These are phyloP conservation scores for Drosophila meridionalis DNA, from an alignment of 2,888 invertebrate genomes.

Conservation along the genomic window DNA sequence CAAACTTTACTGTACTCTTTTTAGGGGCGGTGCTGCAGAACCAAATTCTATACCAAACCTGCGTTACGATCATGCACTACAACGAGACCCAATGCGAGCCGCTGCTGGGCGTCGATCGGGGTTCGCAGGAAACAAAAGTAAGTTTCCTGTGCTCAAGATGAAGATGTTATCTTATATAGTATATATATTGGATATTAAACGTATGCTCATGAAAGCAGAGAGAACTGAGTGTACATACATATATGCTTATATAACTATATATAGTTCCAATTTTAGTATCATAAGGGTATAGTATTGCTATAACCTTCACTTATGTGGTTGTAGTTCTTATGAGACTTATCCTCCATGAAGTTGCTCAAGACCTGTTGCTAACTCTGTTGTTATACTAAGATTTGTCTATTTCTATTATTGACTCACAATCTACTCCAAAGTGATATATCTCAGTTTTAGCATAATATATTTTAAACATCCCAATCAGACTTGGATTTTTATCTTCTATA, in stretches of 20 bases:
- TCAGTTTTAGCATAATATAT: neutral
- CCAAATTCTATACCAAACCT: slow-evolving; percentile 89
- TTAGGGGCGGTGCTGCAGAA: slow-evolving; percentile 87
- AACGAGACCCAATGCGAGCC: slow-evolving; percentile 87
- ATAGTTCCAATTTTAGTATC: neutral
- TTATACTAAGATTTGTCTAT: neutral
- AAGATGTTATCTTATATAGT: neutral
- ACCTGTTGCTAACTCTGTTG: neutral
- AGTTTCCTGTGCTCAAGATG: slow-evolving; percentile 36
- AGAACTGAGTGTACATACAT: neutral
- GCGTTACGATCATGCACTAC: slow-evolving; percentile 87
- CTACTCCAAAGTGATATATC: neutral
- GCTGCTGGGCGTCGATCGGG: slow-evolving; percentile 84
- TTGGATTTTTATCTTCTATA: neutral
- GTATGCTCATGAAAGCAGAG: neutral
- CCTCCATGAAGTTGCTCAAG: neutral
- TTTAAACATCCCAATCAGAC: neutral
- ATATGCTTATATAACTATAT: neutral
- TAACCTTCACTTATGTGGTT: neutral
- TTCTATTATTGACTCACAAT: neutral
- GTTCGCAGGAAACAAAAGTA: slow-evolving; percentile 86
- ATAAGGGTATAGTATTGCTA: neutral
- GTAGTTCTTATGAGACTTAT: neutral
- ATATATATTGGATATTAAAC: neutral
- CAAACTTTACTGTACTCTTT: slow-evolving; percentile 7